Evolutionary conservation across 2,888 invertebrate species (phyloP).

Genomic region (Mythimna impura): DNA sequence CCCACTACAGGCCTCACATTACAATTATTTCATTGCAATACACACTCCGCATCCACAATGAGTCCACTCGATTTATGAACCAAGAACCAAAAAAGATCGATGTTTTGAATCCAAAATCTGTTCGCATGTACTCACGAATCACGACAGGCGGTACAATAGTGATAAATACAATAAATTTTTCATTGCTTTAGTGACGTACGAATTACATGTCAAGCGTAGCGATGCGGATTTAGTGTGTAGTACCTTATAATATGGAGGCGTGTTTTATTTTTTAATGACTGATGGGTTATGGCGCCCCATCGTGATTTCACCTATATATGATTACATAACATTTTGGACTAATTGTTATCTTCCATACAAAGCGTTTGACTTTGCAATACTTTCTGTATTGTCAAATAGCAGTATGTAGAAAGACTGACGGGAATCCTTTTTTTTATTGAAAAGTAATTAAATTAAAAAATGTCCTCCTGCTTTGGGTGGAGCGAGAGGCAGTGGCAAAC

Average conservation of each 20-base stretch:
- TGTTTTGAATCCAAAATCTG: slow-evolving; percentile 62
- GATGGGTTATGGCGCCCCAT: background rate
- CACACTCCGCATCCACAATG: slow-evolving; percentile 53
- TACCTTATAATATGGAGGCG: slow-evolving; percentile 14
- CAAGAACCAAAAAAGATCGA: slow-evolving; percentile 58
- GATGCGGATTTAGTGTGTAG: slow-evolving; percentile 21
- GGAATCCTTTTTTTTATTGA: no score
- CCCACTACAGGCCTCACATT: slow-evolving; percentile 48
- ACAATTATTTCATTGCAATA: slow-evolving; percentile 59
- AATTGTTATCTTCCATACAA: slow-evolving; percentile 5
- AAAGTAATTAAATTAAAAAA: no score
- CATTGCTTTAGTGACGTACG: slow-evolving; percentile 47
- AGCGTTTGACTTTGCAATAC: background rate
- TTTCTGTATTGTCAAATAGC: background rate
- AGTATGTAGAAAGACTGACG: no score
- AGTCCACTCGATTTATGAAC: slow-evolving; percentile 54
- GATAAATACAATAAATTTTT: slow-evolving; percentile 50
- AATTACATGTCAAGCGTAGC: slow-evolving; percentile 38
- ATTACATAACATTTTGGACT: background rate
- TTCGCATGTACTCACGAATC: slow-evolving; percentile 48
- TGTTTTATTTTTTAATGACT: slow-evolving; percentile 26
- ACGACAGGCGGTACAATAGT: slow-evolving; percentile 40
- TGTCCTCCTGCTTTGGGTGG: no score
- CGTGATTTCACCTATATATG: background rate
- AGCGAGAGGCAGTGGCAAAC: no score